Conservation (phyloP, 2,888 invertebrate species). For the Tillus elongatus region DNA sequence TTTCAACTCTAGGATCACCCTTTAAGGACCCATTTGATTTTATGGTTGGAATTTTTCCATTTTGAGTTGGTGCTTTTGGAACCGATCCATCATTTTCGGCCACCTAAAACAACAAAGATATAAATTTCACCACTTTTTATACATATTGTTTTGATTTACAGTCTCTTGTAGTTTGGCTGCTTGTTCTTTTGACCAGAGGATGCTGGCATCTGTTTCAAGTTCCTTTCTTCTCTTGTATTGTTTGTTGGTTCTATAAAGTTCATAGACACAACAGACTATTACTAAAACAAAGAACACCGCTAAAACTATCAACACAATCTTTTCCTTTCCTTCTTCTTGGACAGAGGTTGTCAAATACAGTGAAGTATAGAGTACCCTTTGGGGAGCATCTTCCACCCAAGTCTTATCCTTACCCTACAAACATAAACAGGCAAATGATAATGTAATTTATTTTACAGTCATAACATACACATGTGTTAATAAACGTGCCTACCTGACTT, state of each 20-base stretch:
- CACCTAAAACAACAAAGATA: slow-evolving; percentile 4
- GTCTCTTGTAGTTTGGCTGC: slow-evolving; percentile 61
- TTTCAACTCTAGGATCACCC: too few relatives aligned
- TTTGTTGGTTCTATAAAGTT: slow-evolving; percentile 67
- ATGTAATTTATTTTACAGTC: background rate
- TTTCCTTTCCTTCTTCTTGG: slow-evolving; percentile 68
- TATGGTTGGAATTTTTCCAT: slow-evolving; percentile 35
- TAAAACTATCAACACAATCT: slow-evolving; percentile 71
- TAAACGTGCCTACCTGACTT: slow-evolving; percentile 44
- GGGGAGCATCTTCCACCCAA: slow-evolving; percentile 80
- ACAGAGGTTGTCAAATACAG: slow-evolving; percentile 62
- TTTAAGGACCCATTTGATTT: slow-evolving; percentile 20
- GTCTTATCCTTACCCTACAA: slow-evolving; percentile 64
- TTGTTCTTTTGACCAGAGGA: slow-evolving; percentile 64
- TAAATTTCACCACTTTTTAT: background rate
- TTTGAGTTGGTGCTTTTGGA: slow-evolving; percentile 24
- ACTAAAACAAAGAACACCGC: slow-evolving; percentile 66
- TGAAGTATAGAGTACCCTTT: slow-evolving; percentile 64
- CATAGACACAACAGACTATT: slow-evolving; percentile 58
- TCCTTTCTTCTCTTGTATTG: slow-evolving; percentile 63
- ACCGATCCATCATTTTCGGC: background rate
- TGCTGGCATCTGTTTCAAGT: slow-evolving; percentile 66
- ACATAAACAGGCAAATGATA: too few relatives aligned
- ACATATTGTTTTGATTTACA: too few relatives aligned
- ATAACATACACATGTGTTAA: background rate